Conservation (phyloP, 2,113 vertebrate species). For the Atlantisia rogersi region DNA sequence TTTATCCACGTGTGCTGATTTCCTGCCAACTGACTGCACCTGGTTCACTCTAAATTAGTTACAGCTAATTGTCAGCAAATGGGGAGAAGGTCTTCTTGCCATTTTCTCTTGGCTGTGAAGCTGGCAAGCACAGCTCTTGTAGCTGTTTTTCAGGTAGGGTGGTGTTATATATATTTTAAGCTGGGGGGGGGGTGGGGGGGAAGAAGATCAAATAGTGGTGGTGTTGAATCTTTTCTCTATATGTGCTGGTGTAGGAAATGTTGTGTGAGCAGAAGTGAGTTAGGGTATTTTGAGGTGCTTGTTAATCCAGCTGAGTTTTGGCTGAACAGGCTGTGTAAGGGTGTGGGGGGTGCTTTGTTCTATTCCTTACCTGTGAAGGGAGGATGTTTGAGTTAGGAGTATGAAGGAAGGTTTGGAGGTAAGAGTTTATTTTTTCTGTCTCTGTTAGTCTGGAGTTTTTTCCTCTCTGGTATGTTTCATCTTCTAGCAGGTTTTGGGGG, state of each 20-base stretch:
- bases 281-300: not conserved
- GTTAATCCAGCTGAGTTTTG: not conserved
- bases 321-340: not conserved
- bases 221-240: accelerated
- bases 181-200: not conserved
- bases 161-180: not conserved
- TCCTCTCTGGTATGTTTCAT: accelerated
- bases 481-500: accelerated
- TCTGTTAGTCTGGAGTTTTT: accelerated
- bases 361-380: accelerated
- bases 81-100: not conserved
- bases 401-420: not conserved
- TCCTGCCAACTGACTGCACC: slow-evolving; percentile 34
- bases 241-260: not conserved
- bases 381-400: accelerated
- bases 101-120: not conserved
- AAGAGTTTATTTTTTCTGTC: not conserved
- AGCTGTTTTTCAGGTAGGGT: not conserved
- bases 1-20: slow-evolving; percentile 5
- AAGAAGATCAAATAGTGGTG: not conserved
- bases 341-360: accelerated
- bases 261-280: not conserved
- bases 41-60: slow-evolving; percentile 31
- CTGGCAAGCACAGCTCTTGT: not conserved
- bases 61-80: slow-evolving; percentile 12